Percentiles rank a stretch among this genome's conserved stretches.
Evolutionary conservation across 2,113 vertebrate genomes (phyloP).

Genomic region (Gambusia affinis): DNA sequence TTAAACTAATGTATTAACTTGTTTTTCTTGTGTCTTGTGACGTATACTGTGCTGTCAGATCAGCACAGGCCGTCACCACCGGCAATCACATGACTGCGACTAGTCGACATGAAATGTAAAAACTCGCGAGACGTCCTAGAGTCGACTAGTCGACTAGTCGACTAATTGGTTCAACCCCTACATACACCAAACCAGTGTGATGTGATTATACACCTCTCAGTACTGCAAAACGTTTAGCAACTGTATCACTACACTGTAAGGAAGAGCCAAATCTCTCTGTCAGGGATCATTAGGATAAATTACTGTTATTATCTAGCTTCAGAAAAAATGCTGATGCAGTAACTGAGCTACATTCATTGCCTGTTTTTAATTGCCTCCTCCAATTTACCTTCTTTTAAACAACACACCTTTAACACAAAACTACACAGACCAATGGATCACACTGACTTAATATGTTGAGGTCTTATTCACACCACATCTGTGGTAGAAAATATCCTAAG

Average conservation of each 20-base stretch:
- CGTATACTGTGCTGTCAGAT: too few relatives aligned
- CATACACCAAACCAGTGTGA: neutral
- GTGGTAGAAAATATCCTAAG: too few relatives aligned
- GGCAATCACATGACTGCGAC: too few relatives aligned
- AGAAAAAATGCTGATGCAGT: conserved; percentile 42
- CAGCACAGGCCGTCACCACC: too few relatives aligned
- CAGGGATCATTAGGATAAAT: conserved; percentile 36
- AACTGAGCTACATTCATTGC: conserved; percentile 25
- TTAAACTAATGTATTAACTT: too few relatives aligned
- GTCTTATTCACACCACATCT: neutral
- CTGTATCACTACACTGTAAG: neutral
- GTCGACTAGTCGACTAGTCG: too few relatives aligned
- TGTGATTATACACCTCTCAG: neutral
- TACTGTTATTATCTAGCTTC: conserved; percentile 47
- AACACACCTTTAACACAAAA: conserved; percentile 50
- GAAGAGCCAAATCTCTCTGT: conserved; percentile 7
- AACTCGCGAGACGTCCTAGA: too few relatives aligned
- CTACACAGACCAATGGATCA: conserved; percentile 26
- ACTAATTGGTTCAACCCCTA: too few relatives aligned
- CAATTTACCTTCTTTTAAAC: conserved; percentile 61
- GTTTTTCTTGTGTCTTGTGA: too few relatives aligned
- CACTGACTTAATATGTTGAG: neutral
- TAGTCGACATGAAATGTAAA: too few relatives aligned
- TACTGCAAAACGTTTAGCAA: neutral
- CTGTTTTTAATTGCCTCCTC: conserved; percentile 24